A percentile compares a stretch with the other conserved stretches of the same genome.
These are phyloP conservation scores for Steatocranus sp. DNA, from an alignment of 2,797 vertebrate species.

Conservation along the genomic window DNA sequence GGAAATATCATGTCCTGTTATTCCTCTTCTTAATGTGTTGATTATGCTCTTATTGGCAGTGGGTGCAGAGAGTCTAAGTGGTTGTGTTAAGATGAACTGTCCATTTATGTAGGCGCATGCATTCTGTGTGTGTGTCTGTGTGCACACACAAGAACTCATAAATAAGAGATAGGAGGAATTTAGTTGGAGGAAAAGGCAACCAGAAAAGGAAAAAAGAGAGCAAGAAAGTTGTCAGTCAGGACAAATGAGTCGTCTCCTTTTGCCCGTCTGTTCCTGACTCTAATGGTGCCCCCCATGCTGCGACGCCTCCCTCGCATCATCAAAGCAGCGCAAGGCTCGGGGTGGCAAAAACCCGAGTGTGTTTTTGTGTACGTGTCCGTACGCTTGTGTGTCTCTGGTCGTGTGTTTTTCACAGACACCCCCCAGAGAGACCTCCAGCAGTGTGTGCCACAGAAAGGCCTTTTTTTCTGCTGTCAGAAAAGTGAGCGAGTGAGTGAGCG, in stretches of 20 bases:
- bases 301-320: slow-evolving; percentile 59
- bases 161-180: slow-evolving; percentile 20
- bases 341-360: neutral
- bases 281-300: slow-evolving; percentile 70
- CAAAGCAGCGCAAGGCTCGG: slow-evolving; percentile 37
- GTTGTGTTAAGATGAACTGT: neutral
- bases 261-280: slow-evolving; percentile 56
- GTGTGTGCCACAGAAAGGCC: slow-evolving; percentile 48
- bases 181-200: neutral
- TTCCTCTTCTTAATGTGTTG: neutral
- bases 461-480: slow-evolving; percentile 43
- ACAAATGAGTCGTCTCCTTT: slow-evolving; percentile 62
- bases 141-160: slow-evolving; percentile 21
- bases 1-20: neutral
- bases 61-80: neutral
- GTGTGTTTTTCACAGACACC: slow-evolving; percentile 30
- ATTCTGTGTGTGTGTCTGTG: neutral
- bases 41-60: neutral
- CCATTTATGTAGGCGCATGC: neutral
- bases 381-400: neutral
- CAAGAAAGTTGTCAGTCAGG: slow-evolving; percentile 61
- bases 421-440: slow-evolving; percentile 54
- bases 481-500: slow-evolving; percentile 42
- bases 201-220: neutral
- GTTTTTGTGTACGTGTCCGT: neutral